These are phyloP conservation scores for Harpegnathos saltator DNA, from an alignment of 1,140 invertebrate species.

Conservation along the genomic window DNA sequence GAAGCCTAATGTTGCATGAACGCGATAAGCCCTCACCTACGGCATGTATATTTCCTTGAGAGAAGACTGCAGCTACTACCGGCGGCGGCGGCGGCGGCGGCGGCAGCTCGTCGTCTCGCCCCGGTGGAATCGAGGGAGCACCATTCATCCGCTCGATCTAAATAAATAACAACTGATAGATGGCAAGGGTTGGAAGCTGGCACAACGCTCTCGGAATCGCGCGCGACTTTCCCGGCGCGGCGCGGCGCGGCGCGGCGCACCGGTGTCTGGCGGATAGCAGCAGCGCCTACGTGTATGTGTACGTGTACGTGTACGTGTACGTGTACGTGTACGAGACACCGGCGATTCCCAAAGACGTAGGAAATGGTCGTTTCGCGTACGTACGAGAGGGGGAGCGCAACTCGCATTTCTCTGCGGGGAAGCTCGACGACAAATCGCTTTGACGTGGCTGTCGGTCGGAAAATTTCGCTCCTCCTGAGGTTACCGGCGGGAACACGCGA, in stretches of 20 bases:
- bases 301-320: background rate
- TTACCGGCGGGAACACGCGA: conserved; percentile 70
- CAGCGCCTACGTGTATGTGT: background rate
- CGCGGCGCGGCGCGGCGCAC: conserved; percentile 24
- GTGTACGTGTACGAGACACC: conserved; percentile 3
- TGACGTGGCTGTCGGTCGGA: conserved; percentile 82
- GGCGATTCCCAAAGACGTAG: conserved; percentile 67
- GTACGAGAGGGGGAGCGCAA: conserved; percentile 56
- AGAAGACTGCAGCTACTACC: conserved; percentile 22
- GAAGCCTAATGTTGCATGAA: conserved; percentile 85
- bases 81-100: background rate
- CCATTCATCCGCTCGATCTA: conserved; percentile 75
- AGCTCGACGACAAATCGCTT: conserved; percentile 81
- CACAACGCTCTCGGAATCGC: conserved; percentile 27
- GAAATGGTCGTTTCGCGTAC: conserved; percentile 72
- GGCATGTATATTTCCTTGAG: conserved; percentile 61
- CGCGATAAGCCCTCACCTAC: conserved; percentile 83
- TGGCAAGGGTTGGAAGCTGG: background rate
- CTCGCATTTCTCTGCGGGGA: conserved; percentile 75
- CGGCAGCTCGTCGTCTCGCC: background rate
- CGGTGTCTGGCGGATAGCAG: background rate
- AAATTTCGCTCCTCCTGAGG: conserved; percentile 78
- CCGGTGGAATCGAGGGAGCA: conserved; percentile 69
- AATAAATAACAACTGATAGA: conserved; percentile 81
- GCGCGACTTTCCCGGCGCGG: conserved; percentile 17